Evolutionary conservation across 2,888 invertebrate genomes (phyloP), one percentile per base, ranked within the genome.

Genomic region (Eupithecia tripunctaria): DNA sequence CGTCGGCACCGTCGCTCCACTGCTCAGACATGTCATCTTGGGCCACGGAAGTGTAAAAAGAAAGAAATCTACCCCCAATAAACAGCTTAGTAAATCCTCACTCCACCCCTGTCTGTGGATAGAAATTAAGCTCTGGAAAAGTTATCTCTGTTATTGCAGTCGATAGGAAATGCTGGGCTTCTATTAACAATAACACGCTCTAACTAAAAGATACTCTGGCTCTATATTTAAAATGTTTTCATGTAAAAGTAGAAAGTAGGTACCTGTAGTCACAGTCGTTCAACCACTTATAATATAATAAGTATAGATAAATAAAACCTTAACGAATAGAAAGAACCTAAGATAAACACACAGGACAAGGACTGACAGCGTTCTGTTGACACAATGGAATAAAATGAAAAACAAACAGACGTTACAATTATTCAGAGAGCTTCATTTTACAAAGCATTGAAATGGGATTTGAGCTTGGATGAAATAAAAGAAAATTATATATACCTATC

Each of bases 41-140:
- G n/a, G n/a, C n/a, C n/a, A n/a, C n/a, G n/a, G n/a, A n/a, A n/a
- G n/a, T n/a, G 29, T 36, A 8, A 36, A 36, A 47, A n/a, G 47
- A 7, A n/a, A 47, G n/a, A 47, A 47, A n/a, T 47, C 8, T 47
- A 14, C 47, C 18, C 47, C 47, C n/a, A 1, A n/a, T n/a, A 1
- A n/a, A n/a, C 47, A 47, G 47, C n/a, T n/a, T 47, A 47, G n/a
- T 21, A n/a, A n/a, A 51, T 51, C 21, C 47, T 62, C 29, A 32
- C 7, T 69, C 43, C 71, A n/a, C 25, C 6, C 71, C 71, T 51
- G 71, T 60, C 18, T 27, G 12, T 47, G 62, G 36, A n/a, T 18
- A 41, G 66, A 67, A 71, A 71, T 29, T 8, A n/a, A 18, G 36
- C 67, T 62, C 67, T 27, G 38, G 47, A 66, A 56, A 71, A 71